Base-by-base conservation (phyloP, 2,797 vertebrate genomes). In the Danionella dracula region DNA sequence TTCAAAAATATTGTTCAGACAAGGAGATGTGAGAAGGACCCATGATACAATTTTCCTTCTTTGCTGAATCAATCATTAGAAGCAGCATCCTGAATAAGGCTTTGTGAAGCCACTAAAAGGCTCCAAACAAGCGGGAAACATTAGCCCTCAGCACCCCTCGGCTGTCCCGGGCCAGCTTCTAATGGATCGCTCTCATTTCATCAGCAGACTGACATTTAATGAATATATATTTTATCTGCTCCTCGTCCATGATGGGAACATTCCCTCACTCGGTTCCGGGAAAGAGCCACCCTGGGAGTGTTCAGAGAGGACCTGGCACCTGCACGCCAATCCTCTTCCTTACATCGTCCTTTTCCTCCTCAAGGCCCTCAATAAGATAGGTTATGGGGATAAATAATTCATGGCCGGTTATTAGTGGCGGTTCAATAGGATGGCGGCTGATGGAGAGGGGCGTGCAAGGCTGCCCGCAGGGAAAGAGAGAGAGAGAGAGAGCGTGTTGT, bases 141-240 rank as follows among this genome's bases (percentile, higher is more conserved):
- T 88, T 90, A 88, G 85, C 85, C 78, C 82, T 71, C 44, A 19
- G 38, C 62, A 44, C 75, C 3, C 76, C 77, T 78, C 50, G 68
- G 6, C 23, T 6, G 6, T 27, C 81, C 83, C 83, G 74, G 73
- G 82, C 86, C 86, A 79, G 84, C 85, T 87, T 81, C 87, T 90
- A 91, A 91, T 91, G 88, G 89, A 90, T 90, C 86, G 85, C 85
- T 89, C 85, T 89, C 90, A 91, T 90, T 90, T 91, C 90, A 91
- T 91, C 90, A 91, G 85, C 84, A 88, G 86, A 89, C 86, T 90
- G 88, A 90, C 89, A 87, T 90, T 89, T 91, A 91, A 91, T 91
- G 88, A 91, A 91, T 89, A 91, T 91, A 91, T 91, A 90, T 90
- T 91, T 91, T 90, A 91, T 91, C 89, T 90, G 84, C 83, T 80